Base-by-base conservation (phyloP, 2,888 invertebrate genomes). In the Leptinotarsa juncta region DNA sequence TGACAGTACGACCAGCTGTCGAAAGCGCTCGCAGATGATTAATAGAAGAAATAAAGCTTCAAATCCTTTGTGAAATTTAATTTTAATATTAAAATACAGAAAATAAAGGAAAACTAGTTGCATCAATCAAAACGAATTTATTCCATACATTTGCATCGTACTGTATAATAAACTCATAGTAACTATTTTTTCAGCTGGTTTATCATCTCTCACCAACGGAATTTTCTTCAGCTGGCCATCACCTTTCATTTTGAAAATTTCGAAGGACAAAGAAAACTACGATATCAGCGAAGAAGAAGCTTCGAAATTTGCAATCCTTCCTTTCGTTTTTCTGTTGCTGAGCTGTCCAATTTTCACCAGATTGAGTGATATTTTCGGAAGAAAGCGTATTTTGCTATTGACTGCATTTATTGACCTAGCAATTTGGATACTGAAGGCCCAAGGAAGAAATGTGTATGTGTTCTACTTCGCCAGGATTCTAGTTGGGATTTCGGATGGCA, bases 231-330 rank as follows among this genome's bases (percentile, higher is more conserved):
- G 80, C 16, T 87, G 86, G 87, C 80, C 86, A 53, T 85, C 86
- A 23, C 86, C 86, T 23, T 83, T 86, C 14, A 82, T 86, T 23
- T 83, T 85, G 53, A 82, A 82, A 73, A 81, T 87, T 10, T 78
- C 84, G 32, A 78, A 81, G 49, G 83, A 83, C 60, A 82, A 84
- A 69, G 79, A 80, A 16, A 81, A 81, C 10, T 81, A 82, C 49
- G 80, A 85, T 50, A 81, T 86, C 20, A 84, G 84, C 4, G 81
- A 83, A 71, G 85, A 85, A 32, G 80, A 86, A 81, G 85, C 84
- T 3, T 86, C 86, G 0, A 85, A 85, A 72, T 83, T 86, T 60
- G 83, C 84, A 0, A 82, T 85, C 5, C 81, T 86, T 60, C 84
- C 86, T 12, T 82, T 85, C 12, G 71, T 85, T 18, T 77, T 82